These are phyloP conservation scores for Phanerotoma sp. DNA, from an alignment of 2,888 invertebrate genomes.

Conservation along the genomic window DNA sequence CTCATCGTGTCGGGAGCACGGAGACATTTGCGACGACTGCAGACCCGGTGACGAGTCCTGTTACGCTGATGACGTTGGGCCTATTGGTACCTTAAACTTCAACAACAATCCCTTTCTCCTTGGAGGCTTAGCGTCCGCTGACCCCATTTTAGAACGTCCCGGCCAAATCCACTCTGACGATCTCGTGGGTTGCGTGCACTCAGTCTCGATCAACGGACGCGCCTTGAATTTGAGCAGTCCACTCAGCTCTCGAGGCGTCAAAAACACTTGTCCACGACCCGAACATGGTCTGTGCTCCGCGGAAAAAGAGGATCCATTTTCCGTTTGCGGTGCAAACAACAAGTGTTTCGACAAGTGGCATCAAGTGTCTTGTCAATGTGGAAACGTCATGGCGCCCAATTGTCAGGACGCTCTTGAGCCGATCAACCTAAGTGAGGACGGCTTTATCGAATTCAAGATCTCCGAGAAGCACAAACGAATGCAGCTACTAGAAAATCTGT, in stretches of 20 bases:
- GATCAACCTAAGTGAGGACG: constrained; percentile 75
- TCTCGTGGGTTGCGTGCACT: constrained; percentile 91
- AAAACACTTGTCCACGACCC: constrained; percentile 74
- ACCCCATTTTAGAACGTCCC: constrained; percentile 83
- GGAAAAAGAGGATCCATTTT: constrained; percentile 51
- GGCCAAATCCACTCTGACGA: constrained; percentile 92
- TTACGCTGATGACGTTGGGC: constrained; percentile 83
- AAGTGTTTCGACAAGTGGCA: constrained; percentile 86
- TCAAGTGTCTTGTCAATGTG: constrained; percentile 70
- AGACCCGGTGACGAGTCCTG: constrained; percentile 79
- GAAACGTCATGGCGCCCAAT: constrained; percentile 74
- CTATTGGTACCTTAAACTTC: constrained; percentile 86
- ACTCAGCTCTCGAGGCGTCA: constrained; percentile 70
- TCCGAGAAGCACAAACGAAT: constrained; percentile 85
- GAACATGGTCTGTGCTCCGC: constrained; percentile 65
- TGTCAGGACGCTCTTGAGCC: constrained; percentile 79
- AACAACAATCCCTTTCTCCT: constrained; percentile 84
- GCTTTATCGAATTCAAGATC: constrained; percentile 71
- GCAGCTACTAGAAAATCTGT: constrained; percentile 80
- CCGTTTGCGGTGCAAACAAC: constrained; percentile 66
- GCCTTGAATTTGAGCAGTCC: constrained; percentile 79
- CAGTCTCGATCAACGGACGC: constrained; percentile 85
- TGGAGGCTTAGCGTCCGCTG: constrained; percentile 82
- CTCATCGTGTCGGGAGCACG: constrained; percentile 79
- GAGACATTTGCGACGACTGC: constrained; percentile 84